Conservation (phyloP, 2,888 invertebrate species). For the Trachelus troglodyta region DNA sequence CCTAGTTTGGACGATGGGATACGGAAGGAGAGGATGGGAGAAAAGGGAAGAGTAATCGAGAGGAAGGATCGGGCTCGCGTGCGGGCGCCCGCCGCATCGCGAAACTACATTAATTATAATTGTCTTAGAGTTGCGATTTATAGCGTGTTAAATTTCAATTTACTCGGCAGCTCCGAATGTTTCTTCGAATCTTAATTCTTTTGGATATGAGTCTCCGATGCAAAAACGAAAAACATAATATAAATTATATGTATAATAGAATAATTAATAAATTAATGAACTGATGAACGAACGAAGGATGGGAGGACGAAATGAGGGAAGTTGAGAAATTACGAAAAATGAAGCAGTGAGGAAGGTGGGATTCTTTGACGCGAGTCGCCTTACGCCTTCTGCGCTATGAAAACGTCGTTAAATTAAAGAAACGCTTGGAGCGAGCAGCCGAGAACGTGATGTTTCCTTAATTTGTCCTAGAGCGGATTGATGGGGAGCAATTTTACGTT, state of each 20-base stretch:
- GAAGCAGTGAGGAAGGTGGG: too few species aligned
- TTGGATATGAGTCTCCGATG: too few species aligned
- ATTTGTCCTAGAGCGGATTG: conserved; percentile 57
- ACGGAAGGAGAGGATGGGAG: too few species aligned
- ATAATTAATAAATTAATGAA: too few species aligned
- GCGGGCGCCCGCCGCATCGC: background rate
- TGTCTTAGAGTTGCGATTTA: conserved; percentile 16
- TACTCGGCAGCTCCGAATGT: too few species aligned
- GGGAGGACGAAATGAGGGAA: background rate
- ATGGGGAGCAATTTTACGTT: conserved; percentile 60
- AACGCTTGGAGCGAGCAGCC: conserved; percentile 4
- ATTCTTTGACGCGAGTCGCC: background rate
- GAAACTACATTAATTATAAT: conserved; percentile 13
- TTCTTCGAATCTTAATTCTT: too few species aligned
- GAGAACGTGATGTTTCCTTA: conserved; percentile 46
- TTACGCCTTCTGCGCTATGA: conserved; percentile 24
- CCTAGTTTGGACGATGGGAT: too few species aligned
- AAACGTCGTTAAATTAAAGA: conserved; percentile 39
- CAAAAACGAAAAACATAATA: too few species aligned
- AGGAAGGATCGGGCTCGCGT: conserved; percentile 13
- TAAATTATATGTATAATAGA: too few species aligned
- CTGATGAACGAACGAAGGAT: background rate
- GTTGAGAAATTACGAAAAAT: background rate
- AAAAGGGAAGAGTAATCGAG: conserved; percentile 1
- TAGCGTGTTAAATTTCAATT: background rate